phyloP scores from a whole-genome alignment of 2,888 invertebrate genomes.

The Yponomeuta cagnagella region DNA sequence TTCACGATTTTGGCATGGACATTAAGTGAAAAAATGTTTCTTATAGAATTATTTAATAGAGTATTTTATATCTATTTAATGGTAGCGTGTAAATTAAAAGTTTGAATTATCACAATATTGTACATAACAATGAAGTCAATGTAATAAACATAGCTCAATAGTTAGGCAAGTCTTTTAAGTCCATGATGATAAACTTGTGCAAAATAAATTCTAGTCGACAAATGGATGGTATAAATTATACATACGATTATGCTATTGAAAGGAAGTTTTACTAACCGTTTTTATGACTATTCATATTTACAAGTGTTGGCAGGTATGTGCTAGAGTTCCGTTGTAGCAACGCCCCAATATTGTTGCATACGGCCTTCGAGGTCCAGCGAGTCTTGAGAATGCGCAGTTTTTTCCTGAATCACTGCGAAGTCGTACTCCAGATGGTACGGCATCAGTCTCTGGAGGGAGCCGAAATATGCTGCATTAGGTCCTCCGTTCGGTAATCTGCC shows the following conservation, averaged over 20 bases:
- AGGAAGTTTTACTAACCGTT: slow-evolving; percentile 64
- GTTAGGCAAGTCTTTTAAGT: slow-evolving; percentile 50
- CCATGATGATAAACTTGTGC: slow-evolving; percentile 69
- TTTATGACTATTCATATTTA: slow-evolving; percentile 4
- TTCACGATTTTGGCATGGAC: background rate
- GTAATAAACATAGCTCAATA: slow-evolving; percentile 34
- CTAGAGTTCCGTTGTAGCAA: slow-evolving; percentile 89
- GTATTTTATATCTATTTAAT: slow-evolving; percentile 13
- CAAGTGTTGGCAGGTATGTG: slow-evolving; percentile 3
- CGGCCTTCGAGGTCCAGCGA: slow-evolving; percentile 87
- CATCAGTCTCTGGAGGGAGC: slow-evolving; percentile 88
- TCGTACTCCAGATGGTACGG: slow-evolving; percentile 88
- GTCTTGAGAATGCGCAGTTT: slow-evolving; percentile 79
- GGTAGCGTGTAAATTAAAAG: slow-evolving; percentile 19
- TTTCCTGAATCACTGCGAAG: slow-evolving; percentile 88
- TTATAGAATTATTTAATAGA: slow-evolving; percentile 13
- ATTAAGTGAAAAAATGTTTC: slow-evolving; percentile 3
- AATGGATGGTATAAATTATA: slow-evolving; percentile 55
- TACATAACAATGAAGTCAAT: slow-evolving; percentile 39
- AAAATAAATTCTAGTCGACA: slow-evolving; percentile 70
- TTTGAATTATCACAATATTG: slow-evolving; percentile 50
- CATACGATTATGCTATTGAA: slow-evolving; percentile 44
- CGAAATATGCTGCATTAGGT: slow-evolving; percentile 91
- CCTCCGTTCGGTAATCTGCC: slow-evolving; percentile 82
- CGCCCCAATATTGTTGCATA: slow-evolving; percentile 94